Base-by-base conservation (phyloP, 2,888 invertebrate species). In the Sipunculus nudus region DNA sequence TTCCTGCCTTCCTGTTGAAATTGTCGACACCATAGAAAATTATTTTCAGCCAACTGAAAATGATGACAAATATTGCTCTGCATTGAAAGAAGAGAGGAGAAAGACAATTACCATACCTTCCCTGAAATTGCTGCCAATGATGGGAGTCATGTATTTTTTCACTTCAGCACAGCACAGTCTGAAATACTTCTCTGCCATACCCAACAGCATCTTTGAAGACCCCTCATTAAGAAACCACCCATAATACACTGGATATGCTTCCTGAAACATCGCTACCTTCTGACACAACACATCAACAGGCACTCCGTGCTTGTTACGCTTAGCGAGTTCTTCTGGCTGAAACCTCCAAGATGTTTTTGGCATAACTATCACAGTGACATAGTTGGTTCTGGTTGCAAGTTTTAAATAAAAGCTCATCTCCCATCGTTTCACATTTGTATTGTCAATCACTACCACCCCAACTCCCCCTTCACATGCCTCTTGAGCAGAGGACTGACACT, bases 351-450 rank as follows among this genome's bases (percentile, higher is more conserved):
- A 70, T 16, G 84, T 83, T 52, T 75, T 67, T 0, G 84, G 83
- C 61, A 75, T 73, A 3, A 83, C 76, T 6, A 78, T 43, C 3
- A 84, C 52, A 16, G 77, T 74, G 46, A 77, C 68, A 67, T 84
- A 84, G 47, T 69, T 63, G 53, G 68, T 59, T 41, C 63, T 56
- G 3, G 45, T 58, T 1, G 83, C 82, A 21, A 82, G 59, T 3
- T 73, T 57, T 13, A 78, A 39, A 58, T 84, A 84, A 31, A 59
- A 60, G 19, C 75, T 68, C 73, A 80, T 77, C 63, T 83, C 80
- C 81, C 83, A 82, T 31, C 68, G 63, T 31, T 67, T 69, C 3
- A 84, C 72, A 63, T 83, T 80, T 38, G 83, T 82, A 70, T 84
- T 84, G 70, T 84, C 84, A 41, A 84, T 78, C 21, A 84, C 69